These are phyloP conservation scores for Phacellophora camtschatica DNA, from an alignment of 30 jellyfish, hydroid and myxozoan genomes.

Conservation along the genomic window DNA sequence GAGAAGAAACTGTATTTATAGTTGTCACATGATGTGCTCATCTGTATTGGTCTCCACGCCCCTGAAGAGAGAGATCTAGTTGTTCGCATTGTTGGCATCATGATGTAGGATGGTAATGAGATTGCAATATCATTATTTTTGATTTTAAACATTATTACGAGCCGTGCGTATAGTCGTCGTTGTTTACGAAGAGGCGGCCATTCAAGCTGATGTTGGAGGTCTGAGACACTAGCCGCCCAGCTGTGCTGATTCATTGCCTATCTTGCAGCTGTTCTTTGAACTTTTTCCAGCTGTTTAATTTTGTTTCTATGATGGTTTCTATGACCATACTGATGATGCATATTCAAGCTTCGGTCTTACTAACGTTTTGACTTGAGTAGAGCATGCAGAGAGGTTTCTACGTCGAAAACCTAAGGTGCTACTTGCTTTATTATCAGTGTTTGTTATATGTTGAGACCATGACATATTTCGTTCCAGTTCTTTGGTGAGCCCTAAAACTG, in stretches of 20 bases:
- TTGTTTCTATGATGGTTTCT: too few species aligned
- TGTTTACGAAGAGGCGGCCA: neutral
- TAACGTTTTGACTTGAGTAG: constrained; percentile 8
- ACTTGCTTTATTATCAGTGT: neutral
- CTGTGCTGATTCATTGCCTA: constrained; percentile 7
- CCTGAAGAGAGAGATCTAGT: neutral
- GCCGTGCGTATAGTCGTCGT: neutral
- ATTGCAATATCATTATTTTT: neutral
- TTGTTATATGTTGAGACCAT: constrained; percentile 14
- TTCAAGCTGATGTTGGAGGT: neutral
- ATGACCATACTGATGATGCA: constrained; percentile 21
- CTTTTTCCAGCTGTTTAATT: constrained; percentile 32
- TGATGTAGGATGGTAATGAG: neutral
- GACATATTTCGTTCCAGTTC: constrained; percentile 9
- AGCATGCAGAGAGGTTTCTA: constrained; percentile 34
- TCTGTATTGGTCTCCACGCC: neutral
- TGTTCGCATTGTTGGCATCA: constrained; percentile 14
- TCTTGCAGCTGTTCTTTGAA: constrained; percentile 35
- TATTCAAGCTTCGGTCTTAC: constrained; percentile 11
- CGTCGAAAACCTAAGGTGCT: constrained; percentile 28
- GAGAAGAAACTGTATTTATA: too few species aligned
- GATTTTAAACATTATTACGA: neutral
- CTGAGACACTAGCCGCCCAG: neutral
- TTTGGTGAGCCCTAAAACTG: too few species aligned
- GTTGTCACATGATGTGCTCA: neutral